A percentile compares a stretch with the other conserved stretches of the same genome.
phyloP scores from a whole-genome alignment of 1,140 invertebrate species.

The Odontomachus brunneus region DNA sequence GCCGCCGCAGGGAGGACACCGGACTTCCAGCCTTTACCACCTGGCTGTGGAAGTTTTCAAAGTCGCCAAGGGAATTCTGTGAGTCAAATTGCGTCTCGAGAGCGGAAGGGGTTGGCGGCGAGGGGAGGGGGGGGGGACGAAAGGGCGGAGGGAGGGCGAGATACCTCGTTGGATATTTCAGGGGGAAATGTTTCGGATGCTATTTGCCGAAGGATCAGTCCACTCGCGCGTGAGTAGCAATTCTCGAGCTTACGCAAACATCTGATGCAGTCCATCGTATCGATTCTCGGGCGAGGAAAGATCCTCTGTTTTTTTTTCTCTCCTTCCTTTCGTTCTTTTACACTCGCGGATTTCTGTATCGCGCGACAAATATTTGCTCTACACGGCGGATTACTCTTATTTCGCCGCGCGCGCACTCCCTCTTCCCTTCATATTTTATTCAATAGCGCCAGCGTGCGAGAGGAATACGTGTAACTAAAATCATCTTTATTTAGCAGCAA shows the following conservation, averaged over 20 bases:
- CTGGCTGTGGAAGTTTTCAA: slow-evolving; percentile 45
- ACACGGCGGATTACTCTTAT: slow-evolving; percentile 7
- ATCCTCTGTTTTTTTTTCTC: neutral
- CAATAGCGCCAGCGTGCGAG: neutral
- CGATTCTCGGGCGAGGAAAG: slow-evolving; percentile 32
- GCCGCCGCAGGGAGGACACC: slow-evolving; percentile 28
- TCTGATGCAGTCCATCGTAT: slow-evolving; percentile 43
- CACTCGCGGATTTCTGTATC: slow-evolving; percentile 7
- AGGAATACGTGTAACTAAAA: neutral
- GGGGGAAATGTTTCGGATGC: slow-evolving; percentile 53
- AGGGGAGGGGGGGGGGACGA: neutral
- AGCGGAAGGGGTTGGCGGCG: neutral
- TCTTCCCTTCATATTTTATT: neutral
- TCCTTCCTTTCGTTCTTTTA: slow-evolving; percentile 16
- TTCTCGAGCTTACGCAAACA: slow-evolving; percentile 43
- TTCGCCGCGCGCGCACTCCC: neutral
- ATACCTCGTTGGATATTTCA: slow-evolving; percentile 53
- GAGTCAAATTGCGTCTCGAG: slow-evolving; percentile 42
- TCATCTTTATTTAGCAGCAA: neutral
- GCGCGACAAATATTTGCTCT: slow-evolving; percentile 33
- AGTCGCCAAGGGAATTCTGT: slow-evolving; percentile 51
- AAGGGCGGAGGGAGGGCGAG: neutral
- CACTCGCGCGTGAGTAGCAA: slow-evolving; percentile 53
- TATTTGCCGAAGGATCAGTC: slow-evolving; percentile 54
- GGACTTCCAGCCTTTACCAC: slow-evolving; percentile 49